Evolutionary conservation across 2,797 vertebrate genomes (phyloP).

Genomic region (Psittacula derbiana): DNA sequence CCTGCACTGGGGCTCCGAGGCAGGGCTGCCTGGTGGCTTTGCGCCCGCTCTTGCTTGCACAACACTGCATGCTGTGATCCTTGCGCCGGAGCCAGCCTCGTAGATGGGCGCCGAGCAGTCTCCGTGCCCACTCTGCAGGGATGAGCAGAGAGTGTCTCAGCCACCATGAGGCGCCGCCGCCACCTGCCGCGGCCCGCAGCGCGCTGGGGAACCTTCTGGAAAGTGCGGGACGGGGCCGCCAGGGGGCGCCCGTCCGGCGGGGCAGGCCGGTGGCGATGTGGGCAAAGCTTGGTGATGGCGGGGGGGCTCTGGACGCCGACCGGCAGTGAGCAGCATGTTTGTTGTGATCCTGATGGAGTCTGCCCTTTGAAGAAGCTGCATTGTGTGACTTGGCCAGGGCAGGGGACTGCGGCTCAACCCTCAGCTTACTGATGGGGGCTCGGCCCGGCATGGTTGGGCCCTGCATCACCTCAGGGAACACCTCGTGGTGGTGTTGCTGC

Average conservation of each 20-base stretch:
- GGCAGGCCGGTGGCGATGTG: no score
- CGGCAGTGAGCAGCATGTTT: fast-evolving
- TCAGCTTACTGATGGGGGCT: not conserved
- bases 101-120: not conserved
- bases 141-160: not conserved
- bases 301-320: fast-evolving
- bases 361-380: fast-evolving
- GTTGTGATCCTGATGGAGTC: fast-evolving
- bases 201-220: not conserved
- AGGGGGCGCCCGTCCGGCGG: not conserved
- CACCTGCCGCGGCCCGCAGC: not conserved
- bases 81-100: not conserved
- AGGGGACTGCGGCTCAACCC: not conserved
- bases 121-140: not conserved
- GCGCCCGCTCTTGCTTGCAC: not conserved
- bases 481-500: not conserved
- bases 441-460: no score
- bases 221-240: fast-evolving
- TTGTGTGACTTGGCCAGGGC: not conserved
- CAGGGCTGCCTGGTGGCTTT: not conserved
- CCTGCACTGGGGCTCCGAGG: not conserved
- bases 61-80: not conserved
- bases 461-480: not conserved
- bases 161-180: not conserved
- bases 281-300: fast-evolving